phyloP scores from a whole-genome alignment of 1,140 invertebrate species.

The Bathynomus jamesi region DNA sequence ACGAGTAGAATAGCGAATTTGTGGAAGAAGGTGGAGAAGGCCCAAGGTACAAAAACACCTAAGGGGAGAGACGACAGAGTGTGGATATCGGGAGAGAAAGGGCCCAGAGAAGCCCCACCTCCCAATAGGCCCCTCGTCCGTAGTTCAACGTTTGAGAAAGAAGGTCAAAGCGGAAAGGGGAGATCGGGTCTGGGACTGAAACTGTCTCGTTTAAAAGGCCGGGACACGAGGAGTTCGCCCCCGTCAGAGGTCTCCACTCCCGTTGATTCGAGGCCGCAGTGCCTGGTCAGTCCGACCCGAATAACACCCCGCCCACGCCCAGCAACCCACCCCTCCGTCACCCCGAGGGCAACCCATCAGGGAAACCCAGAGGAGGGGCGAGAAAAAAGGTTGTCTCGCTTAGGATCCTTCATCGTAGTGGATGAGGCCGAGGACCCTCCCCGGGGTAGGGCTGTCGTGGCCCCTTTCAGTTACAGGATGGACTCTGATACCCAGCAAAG shows the following conservation, averaged over 20 bases:
- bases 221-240: conserved; percentile 30
- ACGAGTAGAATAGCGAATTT: conserved; percentile 79
- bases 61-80: conserved; percentile 55
- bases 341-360: conserved; percentile 13
- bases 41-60: conserved; percentile 48
- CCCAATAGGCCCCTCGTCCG: conserved; percentile 48
- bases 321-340: conserved; percentile 19
- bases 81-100: conserved; percentile 50
- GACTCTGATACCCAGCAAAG: conserved; percentile 3
- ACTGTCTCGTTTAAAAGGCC: conserved; percentile 27
- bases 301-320: conserved; percentile 25
- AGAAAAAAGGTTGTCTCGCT: conserved; percentile 47
- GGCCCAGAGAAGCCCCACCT: conserved; percentile 21
- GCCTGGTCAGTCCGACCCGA: conserved; percentile 23
- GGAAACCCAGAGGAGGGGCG: conserved; percentile 18
- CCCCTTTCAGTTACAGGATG: conserved; percentile 36
- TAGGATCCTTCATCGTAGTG: conserved; percentile 47
- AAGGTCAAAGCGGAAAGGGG: conserved; percentile 13
- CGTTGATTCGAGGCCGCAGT: conserved; percentile 29
- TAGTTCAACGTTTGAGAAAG: conserved; percentile 59
- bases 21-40: conserved; percentile 76
- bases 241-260: conserved; percentile 32
- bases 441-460: conserved; percentile 28
- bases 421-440: conserved; percentile 40
- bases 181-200: conserved; percentile 28